Base-by-base conservation (phyloP, 2,888 invertebrate genomes). In the Nineta flava region DNA sequence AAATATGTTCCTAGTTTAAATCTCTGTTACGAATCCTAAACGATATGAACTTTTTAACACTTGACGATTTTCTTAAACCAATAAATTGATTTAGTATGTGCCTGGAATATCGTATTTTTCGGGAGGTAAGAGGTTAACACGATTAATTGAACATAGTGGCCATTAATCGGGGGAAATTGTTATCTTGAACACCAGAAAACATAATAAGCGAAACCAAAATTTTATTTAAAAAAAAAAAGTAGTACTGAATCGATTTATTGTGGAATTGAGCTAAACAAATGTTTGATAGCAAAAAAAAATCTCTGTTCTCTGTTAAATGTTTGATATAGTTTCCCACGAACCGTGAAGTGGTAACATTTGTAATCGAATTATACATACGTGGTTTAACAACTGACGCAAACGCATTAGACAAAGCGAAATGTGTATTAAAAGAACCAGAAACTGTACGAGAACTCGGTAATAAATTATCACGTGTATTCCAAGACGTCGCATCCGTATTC, bases 341-440 rank as follows among this genome's bases (percentile, higher is more conserved):
- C 72, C 72, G 55, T 71, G 71, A 19, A 67, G 69, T 80, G 63
- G 76, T 77, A 57, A 72, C 80, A 17, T 73, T 83, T 52, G 77
- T 79, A 35, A 79, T 84, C 54, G 83, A 84, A 63, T 63, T 85
- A 57, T 83, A 81, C 62, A 79, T 86, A 48, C 74, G 82, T 51
- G 83, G 82, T 3, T 71, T 86, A 56, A 84, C 83, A 5, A 76
- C 80, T 10, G 85, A 85, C 57, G 78, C 85, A 76, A 85, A 86
- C 59, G 79, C 80, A 61, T 62, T 85, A 59, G 84, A 86, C 63
- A 69, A 74, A 61, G 69, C 77, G 63, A 72, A 83, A 70, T 61
- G 55, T 70, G 60, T 72, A 59, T 67, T 73, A 60, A 69, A 75
- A 60, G 71, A 73, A 53, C 62, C 66, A 52, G 70, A 69, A 21